Evolutionary conservation across 2,888 invertebrate species (phyloP).

Genomic region (Catotricha subobsoleta): DNA sequence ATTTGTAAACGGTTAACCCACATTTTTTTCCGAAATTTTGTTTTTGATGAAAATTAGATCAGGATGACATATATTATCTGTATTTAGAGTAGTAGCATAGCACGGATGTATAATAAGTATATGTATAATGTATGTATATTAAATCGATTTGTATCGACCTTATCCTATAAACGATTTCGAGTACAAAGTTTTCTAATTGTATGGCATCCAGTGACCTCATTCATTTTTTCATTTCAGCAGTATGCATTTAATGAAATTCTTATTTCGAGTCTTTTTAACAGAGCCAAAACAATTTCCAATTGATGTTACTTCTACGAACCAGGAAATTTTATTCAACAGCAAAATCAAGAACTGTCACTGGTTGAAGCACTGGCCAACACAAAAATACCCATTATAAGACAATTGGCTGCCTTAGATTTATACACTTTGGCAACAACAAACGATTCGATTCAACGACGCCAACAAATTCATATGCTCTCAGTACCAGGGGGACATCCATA

Average conservation of each 20-base stretch:
- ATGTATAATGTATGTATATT: too few species aligned
- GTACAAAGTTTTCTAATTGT: too few species aligned
- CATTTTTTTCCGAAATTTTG: too few species aligned
- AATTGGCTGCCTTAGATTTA: conserved; percentile 59
- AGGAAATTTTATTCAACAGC: not conserved
- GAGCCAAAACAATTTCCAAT: conserved; percentile 50
- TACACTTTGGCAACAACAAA: conserved; percentile 34
- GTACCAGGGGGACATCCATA: conserved; percentile 76
- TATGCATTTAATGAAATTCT: conserved; percentile 48
- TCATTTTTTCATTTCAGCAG: too few species aligned
- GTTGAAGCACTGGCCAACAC: conserved; percentile 36
- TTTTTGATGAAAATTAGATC: too few species aligned
- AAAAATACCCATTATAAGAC: conserved; percentile 46
- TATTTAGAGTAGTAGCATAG: too few species aligned
- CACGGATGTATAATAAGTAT: too few species aligned
- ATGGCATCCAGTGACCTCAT: too few species aligned
- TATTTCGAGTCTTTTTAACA: conserved; percentile 52
- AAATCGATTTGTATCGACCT: too few species aligned
- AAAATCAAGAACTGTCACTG: conserved; percentile 30
- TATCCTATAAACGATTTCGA: too few species aligned
- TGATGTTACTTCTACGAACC: conserved; percentile 18
- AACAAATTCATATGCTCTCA: conserved; percentile 51
- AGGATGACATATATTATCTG: too few species aligned
- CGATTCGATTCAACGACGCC: conserved; percentile 33
- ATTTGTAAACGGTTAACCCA: too few species aligned